Evolutionary conservation across 2,888 invertebrate species (phyloP).

Genomic region (Geophilus truncorum): DNA sequence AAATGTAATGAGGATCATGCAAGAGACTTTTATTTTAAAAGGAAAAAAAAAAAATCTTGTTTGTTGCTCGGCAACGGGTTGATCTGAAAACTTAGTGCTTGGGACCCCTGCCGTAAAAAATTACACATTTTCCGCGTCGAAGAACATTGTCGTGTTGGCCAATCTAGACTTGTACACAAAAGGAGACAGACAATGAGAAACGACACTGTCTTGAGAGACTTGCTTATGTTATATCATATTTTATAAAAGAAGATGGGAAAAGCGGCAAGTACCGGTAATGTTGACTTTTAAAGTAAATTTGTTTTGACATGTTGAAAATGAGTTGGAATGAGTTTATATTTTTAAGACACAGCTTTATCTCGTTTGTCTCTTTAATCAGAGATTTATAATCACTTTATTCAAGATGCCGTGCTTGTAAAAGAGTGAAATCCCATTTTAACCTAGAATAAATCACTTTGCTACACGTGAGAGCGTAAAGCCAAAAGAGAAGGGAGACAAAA

Average conservation of each 20-base stretch:
- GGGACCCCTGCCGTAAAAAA: neutral
- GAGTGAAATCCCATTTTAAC: neutral
- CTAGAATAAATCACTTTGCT: neutral
- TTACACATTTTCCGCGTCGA: neutral
- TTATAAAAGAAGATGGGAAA: no score
- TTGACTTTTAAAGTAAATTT: neutral
- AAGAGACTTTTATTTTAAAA: neutral
- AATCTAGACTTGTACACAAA: neutral
- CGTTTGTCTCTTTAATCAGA: neutral
- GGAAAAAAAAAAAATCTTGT: neutral
- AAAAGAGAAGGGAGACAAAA: neutral
- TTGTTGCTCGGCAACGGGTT: neutral
- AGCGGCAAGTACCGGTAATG: no score
- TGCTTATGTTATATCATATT: neutral
- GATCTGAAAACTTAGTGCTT: neutral
- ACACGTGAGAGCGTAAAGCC: neutral
- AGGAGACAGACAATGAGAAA: neutral
- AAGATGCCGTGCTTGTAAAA: neutral
- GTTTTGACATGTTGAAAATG: neutral
- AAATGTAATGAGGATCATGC: neutral
- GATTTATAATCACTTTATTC: neutral
- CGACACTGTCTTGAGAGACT: neutral
- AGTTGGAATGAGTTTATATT: neutral
- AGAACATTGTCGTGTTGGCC: conserved; percentile 3
- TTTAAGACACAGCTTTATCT: neutral